phyloP scores from a whole-genome alignment of 2,797 vertebrate genomes.

The Tachyglossus aculeatus region DNA sequence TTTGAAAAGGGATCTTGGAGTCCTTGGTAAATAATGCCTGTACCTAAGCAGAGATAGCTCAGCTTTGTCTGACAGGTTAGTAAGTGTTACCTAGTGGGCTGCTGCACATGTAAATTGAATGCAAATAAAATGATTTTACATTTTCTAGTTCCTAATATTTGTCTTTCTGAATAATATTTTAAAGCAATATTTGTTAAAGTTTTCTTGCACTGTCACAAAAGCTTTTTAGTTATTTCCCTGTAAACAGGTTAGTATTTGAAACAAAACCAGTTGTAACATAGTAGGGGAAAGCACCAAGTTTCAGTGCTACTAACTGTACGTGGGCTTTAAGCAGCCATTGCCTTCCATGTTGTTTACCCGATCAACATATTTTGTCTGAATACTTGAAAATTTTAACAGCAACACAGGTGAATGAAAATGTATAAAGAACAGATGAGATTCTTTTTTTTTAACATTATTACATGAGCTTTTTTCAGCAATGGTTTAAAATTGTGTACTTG shows the following conservation, averaged over 20 bases:
- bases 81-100: conserved; percentile 71
- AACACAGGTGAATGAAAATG: conserved; percentile 72
- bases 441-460: conserved; percentile 65
- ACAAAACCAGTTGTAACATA: conserved; percentile 67
- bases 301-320: conserved; percentile 65
- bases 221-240: conserved; percentile 70
- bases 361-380: conserved; percentile 75
- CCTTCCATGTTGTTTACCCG: conserved; percentile 77
- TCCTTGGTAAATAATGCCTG: conserved; percentile 66
- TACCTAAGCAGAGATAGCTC: conserved; percentile 66
- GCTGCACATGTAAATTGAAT: conserved; percentile 79
- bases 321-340: conserved; percentile 74
- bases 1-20: conserved; percentile 75
- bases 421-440: conserved; percentile 55
- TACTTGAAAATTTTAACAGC: conserved; percentile 79
- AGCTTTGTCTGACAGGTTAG: conserved; percentile 66
- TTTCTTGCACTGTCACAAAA: conserved; percentile 75
- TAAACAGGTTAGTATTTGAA: conserved; percentile 67
- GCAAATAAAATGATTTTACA: conserved; percentile 77
- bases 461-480: conserved; percentile 71
- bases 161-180: conserved; percentile 75
- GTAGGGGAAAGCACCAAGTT: conserved; percentile 60
- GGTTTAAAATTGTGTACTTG: conserved; percentile 62
- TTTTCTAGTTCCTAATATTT: conserved; percentile 77
- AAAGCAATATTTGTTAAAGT: conserved; percentile 77